These are phyloP conservation scores for Charadrius vociferus DNA, from an alignment of 2,113 vertebrate species.

Conservation along the genomic window DNA sequence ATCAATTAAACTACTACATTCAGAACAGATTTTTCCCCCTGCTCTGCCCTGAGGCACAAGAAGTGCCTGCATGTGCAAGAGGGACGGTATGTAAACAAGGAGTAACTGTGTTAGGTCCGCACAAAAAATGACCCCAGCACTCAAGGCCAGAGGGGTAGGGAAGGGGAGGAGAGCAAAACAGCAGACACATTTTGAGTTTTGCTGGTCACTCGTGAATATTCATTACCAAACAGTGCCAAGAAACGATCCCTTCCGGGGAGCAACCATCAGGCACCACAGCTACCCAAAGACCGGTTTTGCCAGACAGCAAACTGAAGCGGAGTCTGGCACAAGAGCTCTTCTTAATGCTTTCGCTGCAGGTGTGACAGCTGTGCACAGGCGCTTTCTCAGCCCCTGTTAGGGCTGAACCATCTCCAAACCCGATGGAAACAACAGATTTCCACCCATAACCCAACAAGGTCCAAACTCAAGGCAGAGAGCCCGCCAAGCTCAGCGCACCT, in stretches of 20 bases:
- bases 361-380: not conserved
- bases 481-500: not conserved
- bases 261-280: not conserved
- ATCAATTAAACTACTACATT: not conserved
- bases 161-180: not conserved
- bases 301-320: not conserved
- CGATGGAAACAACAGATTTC: accelerated
- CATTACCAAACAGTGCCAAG: not conserved
- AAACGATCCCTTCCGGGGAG: not conserved
- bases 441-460: not conserved
- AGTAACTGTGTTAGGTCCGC: not conserved
- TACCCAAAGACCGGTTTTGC: not conserved
- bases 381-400: accelerated
- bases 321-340: not conserved
- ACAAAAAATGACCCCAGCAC: not conserved
- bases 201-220: not conserved
- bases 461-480: no score
- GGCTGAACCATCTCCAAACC: not conserved
- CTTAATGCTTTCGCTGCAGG: not conserved
- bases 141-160: not conserved
- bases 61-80: not conserved
- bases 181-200: not conserved
- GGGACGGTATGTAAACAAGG: not conserved
- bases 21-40: not conserved
- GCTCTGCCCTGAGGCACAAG: not conserved